These are phyloP conservation scores for Sebastes nivosus DNA, from an alignment of 2,797 vertebrate species.

Conservation along the genomic window DNA sequence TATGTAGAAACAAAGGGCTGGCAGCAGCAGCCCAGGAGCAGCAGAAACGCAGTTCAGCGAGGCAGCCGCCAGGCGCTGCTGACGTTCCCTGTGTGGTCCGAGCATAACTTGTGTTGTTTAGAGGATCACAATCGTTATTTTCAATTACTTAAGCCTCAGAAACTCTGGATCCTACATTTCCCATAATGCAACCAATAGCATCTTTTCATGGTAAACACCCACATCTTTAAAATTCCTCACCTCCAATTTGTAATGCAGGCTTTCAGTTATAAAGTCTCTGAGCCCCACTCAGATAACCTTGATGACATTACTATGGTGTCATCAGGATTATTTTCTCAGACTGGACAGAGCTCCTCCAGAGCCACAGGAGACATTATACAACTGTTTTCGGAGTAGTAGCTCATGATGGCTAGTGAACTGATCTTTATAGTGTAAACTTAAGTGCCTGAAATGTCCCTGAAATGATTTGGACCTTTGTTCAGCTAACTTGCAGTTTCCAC, in stretches of 20 bases:
- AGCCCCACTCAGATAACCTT: background rate
- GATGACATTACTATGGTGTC: background rate
- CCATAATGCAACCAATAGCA: too few relatives aligned
- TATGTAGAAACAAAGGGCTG: too few relatives aligned
- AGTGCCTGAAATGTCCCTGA: background rate
- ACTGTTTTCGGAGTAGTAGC: background rate
- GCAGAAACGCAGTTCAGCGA: too few relatives aligned
- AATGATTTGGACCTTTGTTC: background rate
- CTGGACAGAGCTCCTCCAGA: background rate
- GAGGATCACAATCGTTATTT: background rate
- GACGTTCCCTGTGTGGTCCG: too few relatives aligned
- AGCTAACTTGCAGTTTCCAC: background rate
- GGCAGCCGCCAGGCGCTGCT: too few relatives aligned
- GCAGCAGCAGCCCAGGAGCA: too few relatives aligned
- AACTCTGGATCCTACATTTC: background rate
- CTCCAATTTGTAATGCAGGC: too few relatives aligned
- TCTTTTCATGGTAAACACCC: too few relatives aligned
- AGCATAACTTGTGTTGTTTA: background rate
- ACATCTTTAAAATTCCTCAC: too few relatives aligned
- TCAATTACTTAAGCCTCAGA: background rate
- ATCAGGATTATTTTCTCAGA: background rate
- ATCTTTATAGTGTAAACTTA: background rate
- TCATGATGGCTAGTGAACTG: background rate
- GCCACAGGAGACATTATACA: too few relatives aligned
- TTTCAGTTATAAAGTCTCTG: too few relatives aligned